Conservation (phyloP, 1,140 invertebrate genomes). For the Microplitis demolitor region DNA sequence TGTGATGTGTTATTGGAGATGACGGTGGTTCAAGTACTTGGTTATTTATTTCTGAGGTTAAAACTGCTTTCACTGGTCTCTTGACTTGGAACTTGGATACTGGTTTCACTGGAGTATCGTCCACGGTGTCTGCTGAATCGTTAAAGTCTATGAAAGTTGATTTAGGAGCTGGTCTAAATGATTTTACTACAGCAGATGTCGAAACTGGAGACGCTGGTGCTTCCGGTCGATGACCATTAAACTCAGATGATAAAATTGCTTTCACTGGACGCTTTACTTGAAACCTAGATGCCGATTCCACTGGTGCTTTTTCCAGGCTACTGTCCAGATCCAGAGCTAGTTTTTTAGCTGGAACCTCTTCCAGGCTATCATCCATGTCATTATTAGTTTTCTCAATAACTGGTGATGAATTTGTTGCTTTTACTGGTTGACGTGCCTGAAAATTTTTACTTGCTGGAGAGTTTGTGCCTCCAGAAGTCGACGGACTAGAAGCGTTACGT, state of each 20-base stretch:
- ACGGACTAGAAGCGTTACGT: not conserved
- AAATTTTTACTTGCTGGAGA: not conserved
- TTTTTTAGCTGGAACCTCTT: too few species aligned
- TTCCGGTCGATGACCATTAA: too few species aligned
- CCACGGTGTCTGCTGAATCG: not conserved
- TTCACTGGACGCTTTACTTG: too few species aligned
- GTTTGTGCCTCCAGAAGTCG: not conserved
- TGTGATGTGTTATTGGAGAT: not conserved
- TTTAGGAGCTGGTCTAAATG: too few species aligned
- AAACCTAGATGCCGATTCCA: too few species aligned
- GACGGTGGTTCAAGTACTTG: not conserved
- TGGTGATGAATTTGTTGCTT: not conserved
- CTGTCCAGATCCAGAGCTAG: too few species aligned
- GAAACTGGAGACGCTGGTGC: too few species aligned
- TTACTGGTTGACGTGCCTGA: not conserved
- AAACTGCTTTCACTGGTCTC: slow-evolving; percentile 1
- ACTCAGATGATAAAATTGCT: too few species aligned
- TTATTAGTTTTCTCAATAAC: too few species aligned
- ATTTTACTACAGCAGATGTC: too few species aligned
- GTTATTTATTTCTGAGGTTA: not conserved
- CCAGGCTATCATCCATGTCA: too few species aligned
- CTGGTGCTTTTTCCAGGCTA: too few species aligned
- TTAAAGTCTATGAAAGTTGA: not conserved
- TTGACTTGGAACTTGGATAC: not conserved
- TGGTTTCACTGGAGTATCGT: not conserved